A percentile compares a stretch with the other conserved stretches of the same genome.
Evolutionary conservation across 2,888 invertebrate genomes (phyloP).

Genomic region (Panorpa germanica): DNA sequence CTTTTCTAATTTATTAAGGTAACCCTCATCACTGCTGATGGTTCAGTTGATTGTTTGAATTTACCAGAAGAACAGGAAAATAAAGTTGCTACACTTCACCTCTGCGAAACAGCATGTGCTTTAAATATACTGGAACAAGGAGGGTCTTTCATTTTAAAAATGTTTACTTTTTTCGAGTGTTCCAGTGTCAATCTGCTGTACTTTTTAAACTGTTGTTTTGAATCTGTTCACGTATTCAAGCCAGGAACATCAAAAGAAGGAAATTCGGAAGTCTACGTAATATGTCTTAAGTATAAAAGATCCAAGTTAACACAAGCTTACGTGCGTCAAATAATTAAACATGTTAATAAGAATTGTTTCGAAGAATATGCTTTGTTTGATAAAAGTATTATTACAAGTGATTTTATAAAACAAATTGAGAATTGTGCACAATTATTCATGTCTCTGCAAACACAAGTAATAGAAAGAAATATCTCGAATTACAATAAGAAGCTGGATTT

Average conservation of each 20-base stretch:
- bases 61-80: conserved; percentile 77
- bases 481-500: conserved; percentile 26
- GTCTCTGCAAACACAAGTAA: conserved; percentile 43
- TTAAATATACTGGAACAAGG: conserved; percentile 44
- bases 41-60: conserved; percentile 75
- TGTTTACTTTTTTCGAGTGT: conserved; percentile 79
- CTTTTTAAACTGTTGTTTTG: conserved; percentile 56
- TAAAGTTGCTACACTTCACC: conserved; percentile 57
- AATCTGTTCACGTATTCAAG: conserved; percentile 58
- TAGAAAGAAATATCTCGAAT: conserved; percentile 42
- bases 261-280: conserved; percentile 82
- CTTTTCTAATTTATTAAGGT: conserved; percentile 24
- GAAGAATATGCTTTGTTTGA: conserved; percentile 34
- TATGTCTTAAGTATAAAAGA: conserved; percentile 46
- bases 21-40: conserved; percentile 75
- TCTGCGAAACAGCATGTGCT: conserved; percentile 66
- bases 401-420: conserved; percentile 44
- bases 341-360: conserved; percentile 26
- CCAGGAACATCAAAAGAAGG: conserved; percentile 88
- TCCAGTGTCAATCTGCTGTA: conserved; percentile 63
- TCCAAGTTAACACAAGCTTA: conserved; percentile 22
- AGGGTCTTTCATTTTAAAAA: conserved; percentile 69
- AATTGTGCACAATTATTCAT: conserved; percentile 46
- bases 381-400: conserved; percentile 32
- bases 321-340: conserved; percentile 20